These are phyloP conservation scores for Nasua narica DNA, from an alignment of 2,797 vertebrate species.

Conservation along the genomic window DNA sequence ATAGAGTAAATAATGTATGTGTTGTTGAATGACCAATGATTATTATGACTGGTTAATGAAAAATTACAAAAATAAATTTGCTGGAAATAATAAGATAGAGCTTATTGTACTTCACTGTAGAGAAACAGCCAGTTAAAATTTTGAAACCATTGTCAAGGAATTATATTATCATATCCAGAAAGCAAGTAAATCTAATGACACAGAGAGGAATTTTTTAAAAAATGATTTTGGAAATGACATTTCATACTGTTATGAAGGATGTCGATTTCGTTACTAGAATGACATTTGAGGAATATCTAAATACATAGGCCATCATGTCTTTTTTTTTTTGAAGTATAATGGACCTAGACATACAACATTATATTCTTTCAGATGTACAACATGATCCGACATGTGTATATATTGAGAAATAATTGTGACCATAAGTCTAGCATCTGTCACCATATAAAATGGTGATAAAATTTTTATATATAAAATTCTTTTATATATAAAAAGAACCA, in stretches of 20 bases:
- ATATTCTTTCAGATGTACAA: background rate
- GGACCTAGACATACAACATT: background rate
- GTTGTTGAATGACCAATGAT: background rate
- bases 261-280: background rate
- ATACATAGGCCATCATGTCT: background rate
- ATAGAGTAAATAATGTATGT: background rate
- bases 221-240: background rate
- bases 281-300: background rate
- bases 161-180: background rate
- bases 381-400: background rate
- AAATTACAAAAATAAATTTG: background rate
- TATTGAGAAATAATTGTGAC: background rate
- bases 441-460: background rate
- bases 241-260: background rate
- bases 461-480: no score
- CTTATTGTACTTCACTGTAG: background rate
- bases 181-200: background rate
- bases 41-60: background rate
- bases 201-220: background rate
- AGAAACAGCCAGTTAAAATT: background rate
- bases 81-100: background rate
- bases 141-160: background rate
- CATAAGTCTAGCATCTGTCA: background rate
- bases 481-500: no score
- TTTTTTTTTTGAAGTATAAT: background rate